These are phyloP conservation scores for Pheucticus melanocephalus DNA, from an alignment of 2,113 vertebrate species.

Conservation along the genomic window DNA sequence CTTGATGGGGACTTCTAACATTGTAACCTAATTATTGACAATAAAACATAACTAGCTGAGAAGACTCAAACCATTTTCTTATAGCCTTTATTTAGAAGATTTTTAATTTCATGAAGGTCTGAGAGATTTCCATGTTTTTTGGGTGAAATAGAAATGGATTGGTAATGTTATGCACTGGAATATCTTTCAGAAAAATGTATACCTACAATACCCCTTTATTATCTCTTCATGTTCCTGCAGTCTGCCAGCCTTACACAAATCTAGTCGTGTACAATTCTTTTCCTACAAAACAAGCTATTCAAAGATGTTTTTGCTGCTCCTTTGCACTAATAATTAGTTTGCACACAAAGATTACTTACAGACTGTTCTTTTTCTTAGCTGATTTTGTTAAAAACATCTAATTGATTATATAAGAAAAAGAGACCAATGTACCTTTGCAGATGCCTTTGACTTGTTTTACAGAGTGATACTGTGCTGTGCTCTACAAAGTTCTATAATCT, in stretches of 20 bases:
- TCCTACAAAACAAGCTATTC: neutral
- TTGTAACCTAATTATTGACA: neutral
- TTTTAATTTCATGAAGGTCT: neutral
- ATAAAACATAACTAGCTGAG: neutral
- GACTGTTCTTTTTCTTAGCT: neutral
- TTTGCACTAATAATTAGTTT: constrained; percentile 16
- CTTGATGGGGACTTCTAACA: neutral
- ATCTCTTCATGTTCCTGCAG: neutral
- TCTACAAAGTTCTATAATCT: neutral
- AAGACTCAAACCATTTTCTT: neutral
- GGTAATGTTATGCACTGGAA: neutral
- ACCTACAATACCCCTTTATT: neutral
- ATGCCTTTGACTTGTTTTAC: neutral
- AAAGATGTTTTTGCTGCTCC: neutral
- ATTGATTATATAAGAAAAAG: neutral
- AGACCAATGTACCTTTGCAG: neutral
- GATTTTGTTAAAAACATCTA: neutral
- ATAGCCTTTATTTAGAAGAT: neutral
- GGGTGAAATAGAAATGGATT: neutral
- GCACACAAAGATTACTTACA: neutral
- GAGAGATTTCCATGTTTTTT: neutral
- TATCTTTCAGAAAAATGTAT: neutral
- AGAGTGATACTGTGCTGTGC: neutral
- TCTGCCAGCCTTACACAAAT: neutral
- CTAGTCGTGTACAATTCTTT: neutral